Conservation (phyloP, 2,797 vertebrate species). For the Enteromius anoplus region DNA sequence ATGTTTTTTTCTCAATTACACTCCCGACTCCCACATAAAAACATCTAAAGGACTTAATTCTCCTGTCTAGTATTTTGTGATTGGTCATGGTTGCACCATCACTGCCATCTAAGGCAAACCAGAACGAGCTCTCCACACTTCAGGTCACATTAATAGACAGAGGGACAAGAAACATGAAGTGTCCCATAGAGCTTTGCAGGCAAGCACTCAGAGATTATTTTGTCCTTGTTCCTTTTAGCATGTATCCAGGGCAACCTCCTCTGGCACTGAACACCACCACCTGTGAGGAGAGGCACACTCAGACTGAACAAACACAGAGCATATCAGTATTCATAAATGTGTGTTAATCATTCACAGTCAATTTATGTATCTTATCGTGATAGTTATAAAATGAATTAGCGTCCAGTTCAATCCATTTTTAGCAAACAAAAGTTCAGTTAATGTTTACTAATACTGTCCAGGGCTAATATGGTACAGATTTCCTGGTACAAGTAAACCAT, state of each 20-base stretch:
- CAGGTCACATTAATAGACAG: slow-evolving; percentile 24
- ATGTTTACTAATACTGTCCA: slow-evolving; percentile 3
- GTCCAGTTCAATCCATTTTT: slow-evolving; percentile 1
- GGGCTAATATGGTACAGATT: not conserved
- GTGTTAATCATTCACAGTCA: slow-evolving; percentile 21
- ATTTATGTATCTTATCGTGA: slow-evolving; percentile 13
- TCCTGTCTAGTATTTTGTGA: slow-evolving; percentile 12
- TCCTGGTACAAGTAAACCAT: not conserved
- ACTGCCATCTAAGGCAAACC: not conserved
- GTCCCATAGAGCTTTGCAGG: slow-evolving; percentile 27
- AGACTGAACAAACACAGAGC: slow-evolving; percentile 17
- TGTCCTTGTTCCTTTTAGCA: slow-evolving; percentile 28
- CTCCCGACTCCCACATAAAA: not conserved
- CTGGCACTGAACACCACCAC: slow-evolving; percentile 27
- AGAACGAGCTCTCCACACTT: slow-evolving; percentile 2
- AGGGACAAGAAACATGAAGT: slow-evolving; percentile 12
- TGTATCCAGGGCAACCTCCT: slow-evolving; percentile 33
- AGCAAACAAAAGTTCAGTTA: not conserved
- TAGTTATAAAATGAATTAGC: not conserved
- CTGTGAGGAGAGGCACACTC: slow-evolving; percentile 19
- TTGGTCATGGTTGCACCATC: slow-evolving; percentile 42
- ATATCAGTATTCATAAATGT: slow-evolving; percentile 8
- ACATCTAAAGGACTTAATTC: not conserved
- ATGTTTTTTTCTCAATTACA: slow-evolving; percentile 7
- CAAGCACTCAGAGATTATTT: slow-evolving; percentile 16